Evolutionary conservation across 92 coral and sea anemone genomes (phyloP), one percentile per base, ranked within the genome.

Genomic region (Palythoa caribaeorum): DNA sequence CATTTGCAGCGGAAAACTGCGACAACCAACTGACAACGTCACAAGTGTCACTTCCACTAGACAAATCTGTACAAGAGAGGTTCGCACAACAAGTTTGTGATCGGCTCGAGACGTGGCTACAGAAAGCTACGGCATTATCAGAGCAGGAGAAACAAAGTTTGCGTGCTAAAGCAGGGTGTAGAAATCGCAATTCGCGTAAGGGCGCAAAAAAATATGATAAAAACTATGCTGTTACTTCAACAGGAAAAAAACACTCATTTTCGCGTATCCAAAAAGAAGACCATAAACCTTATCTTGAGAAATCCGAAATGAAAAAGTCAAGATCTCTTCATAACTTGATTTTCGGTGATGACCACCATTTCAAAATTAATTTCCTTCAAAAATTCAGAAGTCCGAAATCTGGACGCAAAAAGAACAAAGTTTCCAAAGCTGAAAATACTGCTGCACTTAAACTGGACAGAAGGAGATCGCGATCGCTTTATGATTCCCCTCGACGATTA

Each of bases 11-110:
- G 54, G 84, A 79, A 48, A 59, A 80, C 16, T 60, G 12, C n/a
- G 90, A 81, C 69, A 59, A 63, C 78, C 66, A 74, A 13, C 20
- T 62, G 1, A 85, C 75, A 71, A 68, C 87, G 8, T 40, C 77
- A 2, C 89, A 77, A 52, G 39, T 57, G 8, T 14, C 83, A 54
- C 36, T 14, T 6, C 62, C 75, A 2, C 39, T 66, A 48, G 86
- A 81, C 44, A 84, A 77, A 38, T 86, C 90, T 36, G 89, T 78
- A 36, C 92, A 84, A 39, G 76, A 81, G 15, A 85, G 79, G 36
- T 92, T 92, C 53, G 94, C 94, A 48, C 87, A 79, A 57, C 94
- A 92, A 63, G 94, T 92, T 8, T 88, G 90, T 73, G 90, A 79
- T 20, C 87, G 87, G 47, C 90, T 92, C 3, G 92, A 92, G 35